Evolutionary conservation across 2,113 vertebrate species (phyloP).

Genomic region (Himantopus leucocephalus): DNA sequence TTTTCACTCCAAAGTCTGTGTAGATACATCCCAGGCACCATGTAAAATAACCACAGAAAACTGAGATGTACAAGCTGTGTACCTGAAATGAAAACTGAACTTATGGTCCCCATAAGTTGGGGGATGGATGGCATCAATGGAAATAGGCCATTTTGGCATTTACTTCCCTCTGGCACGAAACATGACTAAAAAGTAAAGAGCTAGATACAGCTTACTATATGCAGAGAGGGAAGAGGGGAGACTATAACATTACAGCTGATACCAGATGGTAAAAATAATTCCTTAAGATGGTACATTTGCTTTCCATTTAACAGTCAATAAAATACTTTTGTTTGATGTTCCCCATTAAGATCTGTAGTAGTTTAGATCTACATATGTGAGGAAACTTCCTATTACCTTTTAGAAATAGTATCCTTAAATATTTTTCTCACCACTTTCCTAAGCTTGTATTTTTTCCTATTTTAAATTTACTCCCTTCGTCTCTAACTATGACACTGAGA

Average conservation of each 20-base stretch:
- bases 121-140: not conserved
- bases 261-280: constrained; percentile 38
- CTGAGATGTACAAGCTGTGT: not conserved
- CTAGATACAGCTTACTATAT: not conserved
- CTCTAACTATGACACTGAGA: not conserved
- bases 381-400: constrained; percentile 6
- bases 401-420: not conserved
- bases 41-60: not conserved
- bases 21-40: not conserved
- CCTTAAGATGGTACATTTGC: constrained; percentile 51
- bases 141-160: not conserved
- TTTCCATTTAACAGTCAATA: constrained; percentile 60
- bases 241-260: not conserved
- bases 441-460: not conserved
- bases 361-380: not conserved
- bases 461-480: not conserved
- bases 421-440: not conserved
- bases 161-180: constrained; percentile 26
- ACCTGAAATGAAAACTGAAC: constrained; percentile 10
- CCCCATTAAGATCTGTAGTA: not conserved
- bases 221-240: not conserved
- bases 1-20: not conserved
- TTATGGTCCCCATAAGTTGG: not conserved
- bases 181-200: constrained; percentile 7
- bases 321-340: constrained; percentile 52